A percentile compares a stretch with the other conserved stretches of the same genome.
Conservation (phyloP, 2,888 invertebrate genomes). For the Mythimna impura region DNA sequence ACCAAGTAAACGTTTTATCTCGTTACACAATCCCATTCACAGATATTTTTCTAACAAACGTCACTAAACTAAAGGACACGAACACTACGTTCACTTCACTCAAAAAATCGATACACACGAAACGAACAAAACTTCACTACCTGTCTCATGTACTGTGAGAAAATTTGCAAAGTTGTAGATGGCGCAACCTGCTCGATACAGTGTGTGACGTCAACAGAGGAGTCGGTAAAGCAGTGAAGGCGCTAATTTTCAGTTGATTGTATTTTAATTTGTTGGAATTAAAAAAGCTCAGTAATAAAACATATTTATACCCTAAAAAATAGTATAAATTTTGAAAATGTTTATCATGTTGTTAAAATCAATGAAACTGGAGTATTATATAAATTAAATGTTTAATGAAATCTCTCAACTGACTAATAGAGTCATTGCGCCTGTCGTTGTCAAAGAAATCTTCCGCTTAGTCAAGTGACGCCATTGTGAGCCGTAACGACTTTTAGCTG, state of each 20-base stretch:
- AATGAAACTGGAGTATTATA: not conserved
- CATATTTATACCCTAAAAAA: not conserved
- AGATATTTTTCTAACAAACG: constrained; percentile 93
- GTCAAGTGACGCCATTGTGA: constrained; percentile 95
- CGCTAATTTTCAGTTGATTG: constrained; percentile 49
- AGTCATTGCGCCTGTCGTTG: constrained; percentile 74
- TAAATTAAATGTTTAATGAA: constrained; percentile 1
- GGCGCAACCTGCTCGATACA: constrained; percentile 73
- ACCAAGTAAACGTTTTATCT: constrained; percentile 92
- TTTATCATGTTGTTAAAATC: not conserved
- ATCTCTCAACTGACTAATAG: constrained; percentile 65
- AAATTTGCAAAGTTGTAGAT: constrained; percentile 79
- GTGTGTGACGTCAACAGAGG: constrained; percentile 79
- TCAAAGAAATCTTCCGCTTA: constrained; percentile 84
- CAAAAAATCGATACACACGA: constrained; percentile 95
- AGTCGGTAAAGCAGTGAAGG: constrained; percentile 78
- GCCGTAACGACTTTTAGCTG: constrained; percentile 93
- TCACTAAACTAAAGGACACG: constrained; percentile 93
- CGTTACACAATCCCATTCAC: constrained; percentile 95
- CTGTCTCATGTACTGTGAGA: constrained; percentile 83
- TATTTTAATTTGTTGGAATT: constrained; percentile 6
- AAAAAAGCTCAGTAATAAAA: not conserved
- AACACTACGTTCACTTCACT: constrained; percentile 92
- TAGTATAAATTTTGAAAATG: not conserved
- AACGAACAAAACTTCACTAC: constrained; percentile 91